These are phyloP conservation scores for Camponotus pennsylvanicus DNA, from an alignment of 1,140 invertebrate species.

Conservation along the genomic window DNA sequence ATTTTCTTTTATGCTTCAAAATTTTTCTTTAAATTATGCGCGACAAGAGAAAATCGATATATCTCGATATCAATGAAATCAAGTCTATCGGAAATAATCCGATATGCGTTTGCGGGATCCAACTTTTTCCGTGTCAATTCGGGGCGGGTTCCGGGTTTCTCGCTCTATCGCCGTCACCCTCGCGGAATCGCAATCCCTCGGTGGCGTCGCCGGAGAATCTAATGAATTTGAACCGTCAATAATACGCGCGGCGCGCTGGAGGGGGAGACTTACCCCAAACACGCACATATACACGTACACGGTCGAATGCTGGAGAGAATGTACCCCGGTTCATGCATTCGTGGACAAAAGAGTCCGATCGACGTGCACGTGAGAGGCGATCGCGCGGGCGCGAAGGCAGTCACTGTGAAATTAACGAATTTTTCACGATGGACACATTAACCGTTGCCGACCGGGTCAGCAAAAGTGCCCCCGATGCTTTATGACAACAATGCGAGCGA, in stretches of 20 bases:
- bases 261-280: conserved; percentile 43
- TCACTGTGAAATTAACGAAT: conserved; percentile 82
- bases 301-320: conserved; percentile 30
- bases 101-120: conserved; percentile 49
- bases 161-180: conserved; percentile 21
- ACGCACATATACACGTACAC: not conserved
- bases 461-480: conserved; percentile 73
- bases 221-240: conserved; percentile 78
- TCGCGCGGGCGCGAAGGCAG: conserved; percentile 63
- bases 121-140: conserved; percentile 40
- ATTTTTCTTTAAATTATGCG: not conserved
- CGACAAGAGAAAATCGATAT: not conserved
- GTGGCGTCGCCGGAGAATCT: conserved; percentile 64
- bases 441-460: conserved; percentile 67
- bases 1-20: not conserved
- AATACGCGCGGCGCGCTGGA: conserved; percentile 68
- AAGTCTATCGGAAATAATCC: conserved; percentile 40
- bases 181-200: conserved; percentile 33
- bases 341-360: conserved; percentile 44
- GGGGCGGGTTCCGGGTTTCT: not conserved
- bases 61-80: not conserved
- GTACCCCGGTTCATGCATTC: conserved; percentile 40
- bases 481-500: conserved; percentile 73
- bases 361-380: conserved; percentile 26
- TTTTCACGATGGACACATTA: conserved; percentile 79